phyloP scores from a whole-genome alignment of 2,888 invertebrate genomes.

The Cabera pusaria region DNA sequence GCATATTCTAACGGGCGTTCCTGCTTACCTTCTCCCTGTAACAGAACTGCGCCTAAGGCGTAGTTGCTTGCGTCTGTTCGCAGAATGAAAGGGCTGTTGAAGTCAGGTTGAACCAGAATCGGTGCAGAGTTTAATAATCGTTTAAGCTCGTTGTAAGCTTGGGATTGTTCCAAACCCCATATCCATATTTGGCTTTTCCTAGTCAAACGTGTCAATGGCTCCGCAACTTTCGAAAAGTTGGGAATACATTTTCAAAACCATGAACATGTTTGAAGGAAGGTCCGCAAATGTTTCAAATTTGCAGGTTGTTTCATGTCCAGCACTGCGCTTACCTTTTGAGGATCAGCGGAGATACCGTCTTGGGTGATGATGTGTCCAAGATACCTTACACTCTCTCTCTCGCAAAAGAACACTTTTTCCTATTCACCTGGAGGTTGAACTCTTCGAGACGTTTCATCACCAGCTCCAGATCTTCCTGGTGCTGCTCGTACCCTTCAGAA shows the following conservation, averaged over 20 bases:
- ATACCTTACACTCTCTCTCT: neutral
- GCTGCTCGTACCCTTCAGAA: no score
- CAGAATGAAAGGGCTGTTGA: slow-evolving; percentile 35
- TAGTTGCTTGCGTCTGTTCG: slow-evolving; percentile 43
- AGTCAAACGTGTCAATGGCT: slow-evolving; percentile 39
- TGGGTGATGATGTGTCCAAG: slow-evolving; percentile 1
- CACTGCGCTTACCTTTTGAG: neutral
- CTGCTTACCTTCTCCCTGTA: slow-evolving; percentile 30
- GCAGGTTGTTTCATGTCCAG: neutral
- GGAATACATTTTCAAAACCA: slow-evolving; percentile 14
- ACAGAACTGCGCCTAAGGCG: slow-evolving; percentile 37
- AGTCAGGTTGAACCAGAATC: slow-evolving; percentile 35
- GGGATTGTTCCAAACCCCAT: slow-evolving; percentile 31
- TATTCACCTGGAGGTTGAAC: neutral
- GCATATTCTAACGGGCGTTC: slow-evolving; percentile 2
- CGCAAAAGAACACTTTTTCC: slow-evolving; percentile 1
- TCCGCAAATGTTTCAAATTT: slow-evolving; percentile 24
- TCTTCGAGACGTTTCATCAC: neutral
- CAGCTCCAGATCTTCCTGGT: neutral
- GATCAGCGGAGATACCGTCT: slow-evolving; percentile 1
- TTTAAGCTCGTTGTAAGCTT: slow-evolving; percentile 32
- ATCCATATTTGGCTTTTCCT: slow-evolving; percentile 38
- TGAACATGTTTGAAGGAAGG: slow-evolving; percentile 37
- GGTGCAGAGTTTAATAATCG: slow-evolving; percentile 28
- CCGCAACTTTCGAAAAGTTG: slow-evolving; percentile 38